Conservation (phyloP, 2,888 invertebrate species). For the Schrankia costaestrigalis region DNA sequence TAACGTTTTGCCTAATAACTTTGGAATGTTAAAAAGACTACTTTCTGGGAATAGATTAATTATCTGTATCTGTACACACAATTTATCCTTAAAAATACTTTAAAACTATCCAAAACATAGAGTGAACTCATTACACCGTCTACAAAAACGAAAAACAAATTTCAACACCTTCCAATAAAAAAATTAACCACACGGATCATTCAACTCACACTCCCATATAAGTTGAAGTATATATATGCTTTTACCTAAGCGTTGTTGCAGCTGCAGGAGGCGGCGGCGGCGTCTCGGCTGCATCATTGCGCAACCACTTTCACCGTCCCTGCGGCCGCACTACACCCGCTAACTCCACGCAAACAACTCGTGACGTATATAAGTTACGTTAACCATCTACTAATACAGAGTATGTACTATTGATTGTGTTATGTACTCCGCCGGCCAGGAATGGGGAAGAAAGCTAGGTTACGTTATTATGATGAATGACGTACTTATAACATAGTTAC, state of each 20-base stretch:
- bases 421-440: conserved; percentile 16
- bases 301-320: conserved; percentile 72
- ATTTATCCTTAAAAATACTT: too few relatives aligned
- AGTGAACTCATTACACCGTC: too few relatives aligned
- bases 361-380: conserved; percentile 53
- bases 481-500: conserved; percentile 15
- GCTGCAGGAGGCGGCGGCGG: conserved; percentile 41
- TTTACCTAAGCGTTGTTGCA: conserved; percentile 38
- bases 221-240: conserved; percentile 19
- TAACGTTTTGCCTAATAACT: too few relatives aligned
- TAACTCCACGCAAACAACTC: conserved; percentile 39
- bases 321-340: conserved; percentile 10
- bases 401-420: conserved; percentile 16
- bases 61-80: too few relatives aligned
- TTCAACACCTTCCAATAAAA: too few relatives aligned
- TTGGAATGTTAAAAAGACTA: too few relatives aligned
- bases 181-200: too few relatives aligned
- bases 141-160: too few relatives aligned
- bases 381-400: conserved; percentile 14
- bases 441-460: conserved; percentile 34
- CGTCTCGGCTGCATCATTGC: conserved; percentile 54
- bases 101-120: too few relatives aligned
- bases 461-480: conserved; percentile 18
- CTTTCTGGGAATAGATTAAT: too few relatives aligned
- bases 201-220: too few relatives aligned